These are phyloP conservation scores for Diglossa brunneiventris DNA, from an alignment of 2,113 vertebrate genomes.

Conservation along the genomic window DNA sequence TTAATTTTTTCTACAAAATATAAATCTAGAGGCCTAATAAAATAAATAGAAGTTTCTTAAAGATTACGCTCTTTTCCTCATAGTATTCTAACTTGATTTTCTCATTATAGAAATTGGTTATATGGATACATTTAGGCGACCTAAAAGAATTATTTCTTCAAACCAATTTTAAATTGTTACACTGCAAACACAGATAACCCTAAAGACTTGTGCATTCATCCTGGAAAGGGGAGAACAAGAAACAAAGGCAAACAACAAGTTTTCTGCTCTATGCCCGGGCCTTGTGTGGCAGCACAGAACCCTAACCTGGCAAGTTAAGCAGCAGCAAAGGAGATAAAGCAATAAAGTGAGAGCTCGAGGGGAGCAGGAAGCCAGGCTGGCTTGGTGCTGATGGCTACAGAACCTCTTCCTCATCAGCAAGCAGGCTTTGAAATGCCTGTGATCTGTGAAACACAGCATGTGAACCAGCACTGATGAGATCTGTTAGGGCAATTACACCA, in stretches of 20 bases:
- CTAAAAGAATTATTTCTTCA: fast-evolving
- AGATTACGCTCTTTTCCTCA: neutral
- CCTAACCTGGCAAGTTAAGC: neutral
- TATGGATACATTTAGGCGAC: neutral
- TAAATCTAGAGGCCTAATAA: neutral
- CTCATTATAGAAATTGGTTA: neutral
- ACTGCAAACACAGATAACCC: neutral
- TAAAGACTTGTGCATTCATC: neutral
- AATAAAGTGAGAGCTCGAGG: neutral
- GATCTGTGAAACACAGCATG: slow-evolving; percentile 26
- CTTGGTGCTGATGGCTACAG: neutral
- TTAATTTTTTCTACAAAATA: neutral
- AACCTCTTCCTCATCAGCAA: neutral
- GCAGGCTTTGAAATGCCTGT: neutral
- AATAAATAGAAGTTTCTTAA: neutral
- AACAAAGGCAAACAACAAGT: neutral
- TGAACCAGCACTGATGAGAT: slow-evolving; percentile 24
- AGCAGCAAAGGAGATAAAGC: neutral
- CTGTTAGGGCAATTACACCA: slow-evolving; percentile 11
- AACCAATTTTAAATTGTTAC: neutral
- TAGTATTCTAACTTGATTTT: neutral
- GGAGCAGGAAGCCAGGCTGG: neutral
- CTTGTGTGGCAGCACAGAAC: neutral
- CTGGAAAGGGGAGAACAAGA: neutral
- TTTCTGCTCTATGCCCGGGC: neutral